Base-by-base conservation (phyloP, 2,888 invertebrate genomes). In the Eustalomyia histrio region DNA sequence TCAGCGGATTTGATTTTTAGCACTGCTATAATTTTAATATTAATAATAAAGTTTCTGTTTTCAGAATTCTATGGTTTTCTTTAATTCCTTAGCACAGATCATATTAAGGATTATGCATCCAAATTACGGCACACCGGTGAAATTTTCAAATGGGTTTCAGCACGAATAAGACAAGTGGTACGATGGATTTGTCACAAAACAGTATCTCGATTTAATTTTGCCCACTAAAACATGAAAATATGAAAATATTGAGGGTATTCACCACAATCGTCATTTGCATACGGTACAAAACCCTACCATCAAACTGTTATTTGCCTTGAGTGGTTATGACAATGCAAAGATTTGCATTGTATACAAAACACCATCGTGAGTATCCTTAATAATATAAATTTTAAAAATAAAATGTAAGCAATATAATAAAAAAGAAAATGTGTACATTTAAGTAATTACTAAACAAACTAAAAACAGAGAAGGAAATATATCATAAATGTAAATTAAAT, bases 41-140 rank as follows among this genome's bases (percentile, higher is more conserved):
- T 3, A 21, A 21, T 4, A 21, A 21, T 21, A 21, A 21, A 3
- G 2, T 21, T 21, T 29, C 1, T 29, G 29, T 29, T 29, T 24
- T 29, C 29, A 29, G 29, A 29, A 29, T 39, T 43, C 55, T 52
- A 83, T 85, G 83, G 86, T 84, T 86, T 91, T 91, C 91, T 92
- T 47, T 92, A 91, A 92, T 89, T 88, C 82, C 87, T 84, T 86
- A 88, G 88, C 91, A 93, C 93, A 91, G 95, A 95, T 92, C 95
- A 95, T 91, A 92, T 95, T 87, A 95, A 95, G 90, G 94, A 92
- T 89, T 92, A 93, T 86, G 94, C 94, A 85, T 92, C 93, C 47
- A 92, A 94, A 84, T 92, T 94, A 81, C 92, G 92, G 89, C 92
- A 93, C 85, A 94, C 94, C 84, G 95, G 94, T 67, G 94, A 94